phyloP scores from a whole-genome alignment of 2,113 vertebrate species.

The Eulemur macaco region DNA sequence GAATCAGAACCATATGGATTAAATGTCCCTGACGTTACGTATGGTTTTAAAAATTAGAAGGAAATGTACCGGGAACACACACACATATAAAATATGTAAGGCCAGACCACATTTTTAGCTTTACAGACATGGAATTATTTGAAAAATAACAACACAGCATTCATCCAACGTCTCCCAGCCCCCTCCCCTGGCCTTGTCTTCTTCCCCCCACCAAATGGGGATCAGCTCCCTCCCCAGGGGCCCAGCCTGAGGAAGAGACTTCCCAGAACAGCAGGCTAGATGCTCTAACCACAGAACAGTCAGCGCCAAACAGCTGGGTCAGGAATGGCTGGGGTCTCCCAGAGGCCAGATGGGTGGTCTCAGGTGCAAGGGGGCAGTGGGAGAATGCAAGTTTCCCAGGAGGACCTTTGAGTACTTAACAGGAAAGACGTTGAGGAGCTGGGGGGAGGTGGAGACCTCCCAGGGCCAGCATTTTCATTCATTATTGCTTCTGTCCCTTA shows the following conservation, averaged over 20 bases:
- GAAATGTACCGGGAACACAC: constrained; percentile 72
- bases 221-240: not conserved
- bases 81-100: constrained; percentile 59
- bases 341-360: constrained; percentile 55
- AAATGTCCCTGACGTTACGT: constrained; percentile 77
- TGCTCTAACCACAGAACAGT: constrained; percentile 63
- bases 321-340: constrained; percentile 27
- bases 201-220: not conserved
- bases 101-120: constrained; percentile 63
- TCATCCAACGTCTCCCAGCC: not conserved
- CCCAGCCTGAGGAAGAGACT: constrained; percentile 54
- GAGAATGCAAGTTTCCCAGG: not conserved
- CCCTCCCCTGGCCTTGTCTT: not conserved
- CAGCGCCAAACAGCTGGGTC: constrained; percentile 56
- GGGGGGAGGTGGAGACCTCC: not conserved
- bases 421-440: not conserved
- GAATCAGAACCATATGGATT: constrained; percentile 82
- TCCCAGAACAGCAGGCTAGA: constrained; percentile 42
- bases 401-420: not conserved
- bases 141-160: constrained; percentile 54
- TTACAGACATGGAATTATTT: constrained; percentile 54
- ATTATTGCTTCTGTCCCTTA: not conserved
- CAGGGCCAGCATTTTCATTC: not conserved
- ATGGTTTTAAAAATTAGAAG: constrained; percentile 79
- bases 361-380: constrained; percentile 49